Evolutionary conservation across 2,113 vertebrate species (phyloP).

Genomic region (Hepsetus odoe): DNA sequence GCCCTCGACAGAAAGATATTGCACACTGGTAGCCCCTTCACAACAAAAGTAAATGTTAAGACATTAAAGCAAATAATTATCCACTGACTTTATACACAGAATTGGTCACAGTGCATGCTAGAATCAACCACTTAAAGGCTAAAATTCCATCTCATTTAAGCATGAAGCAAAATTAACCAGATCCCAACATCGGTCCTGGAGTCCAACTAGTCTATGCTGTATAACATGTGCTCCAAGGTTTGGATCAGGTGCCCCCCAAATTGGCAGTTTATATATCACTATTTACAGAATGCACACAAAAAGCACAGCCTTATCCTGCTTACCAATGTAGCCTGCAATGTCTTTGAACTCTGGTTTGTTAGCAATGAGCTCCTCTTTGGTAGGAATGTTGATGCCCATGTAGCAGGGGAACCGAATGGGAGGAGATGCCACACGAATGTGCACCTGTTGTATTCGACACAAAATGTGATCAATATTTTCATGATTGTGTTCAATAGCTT

Average conservation of each 20-base stretch:
- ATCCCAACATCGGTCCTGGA: background rate
- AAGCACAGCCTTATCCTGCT: constrained; percentile 17
- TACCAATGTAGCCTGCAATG: constrained; percentile 93
- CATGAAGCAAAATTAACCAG: background rate
- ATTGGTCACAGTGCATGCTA: no score
- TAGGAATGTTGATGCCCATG: constrained; percentile 99
- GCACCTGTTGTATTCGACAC: constrained; percentile 77
- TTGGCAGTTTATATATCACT: background rate
- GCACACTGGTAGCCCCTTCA: constrained; percentile 92
- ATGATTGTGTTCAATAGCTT: background rate
- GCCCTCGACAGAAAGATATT: constrained; percentile 93
- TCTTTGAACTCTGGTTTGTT: constrained; percentile 93
- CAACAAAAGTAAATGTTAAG: background rate
- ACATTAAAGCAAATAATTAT: background rate
- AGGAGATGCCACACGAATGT: constrained; percentile 95
- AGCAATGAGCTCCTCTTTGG: constrained; percentile 97
- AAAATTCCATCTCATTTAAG: background rate
- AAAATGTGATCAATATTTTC: background rate
- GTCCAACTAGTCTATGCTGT: background rate
- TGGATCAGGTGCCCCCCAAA: background rate
- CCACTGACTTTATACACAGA: background rate
- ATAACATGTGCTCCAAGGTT: background rate
- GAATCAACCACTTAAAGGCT: no score
- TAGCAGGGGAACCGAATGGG: constrained; percentile 94
- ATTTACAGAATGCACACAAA: background rate